These are phyloP conservation scores for Bombyx huttoni DNA, from an alignment of 2,888 invertebrate genomes.

Conservation along the genomic window DNA sequence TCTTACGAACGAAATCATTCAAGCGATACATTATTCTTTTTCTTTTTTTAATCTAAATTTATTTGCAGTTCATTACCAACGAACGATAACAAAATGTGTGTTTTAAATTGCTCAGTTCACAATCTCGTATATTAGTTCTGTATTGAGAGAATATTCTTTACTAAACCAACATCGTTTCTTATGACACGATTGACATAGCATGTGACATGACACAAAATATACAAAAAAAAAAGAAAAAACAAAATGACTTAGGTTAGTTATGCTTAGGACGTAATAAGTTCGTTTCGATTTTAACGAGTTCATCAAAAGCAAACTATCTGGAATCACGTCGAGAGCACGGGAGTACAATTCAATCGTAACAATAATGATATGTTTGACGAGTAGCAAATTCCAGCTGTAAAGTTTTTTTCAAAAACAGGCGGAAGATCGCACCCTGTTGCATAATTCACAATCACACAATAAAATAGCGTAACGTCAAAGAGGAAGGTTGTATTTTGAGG, in stretches of 20 bases:
- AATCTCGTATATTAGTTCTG: not conserved
- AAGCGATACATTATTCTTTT: not conserved
- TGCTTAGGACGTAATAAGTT: constrained; percentile 8
- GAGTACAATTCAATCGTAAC: constrained; percentile 7
- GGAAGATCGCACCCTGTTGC: constrained; percentile 32
- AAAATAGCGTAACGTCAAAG: not conserved
- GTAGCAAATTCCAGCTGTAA: constrained; percentile 16
- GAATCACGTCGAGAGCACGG: not conserved
- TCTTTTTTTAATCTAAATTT: constrained; percentile 10
- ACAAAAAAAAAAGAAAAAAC: constrained; percentile 11
- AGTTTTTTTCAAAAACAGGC: constrained; percentile 30
- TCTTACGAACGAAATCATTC: constrained; percentile 17
- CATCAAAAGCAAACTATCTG: not conserved
- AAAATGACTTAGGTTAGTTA: constrained; percentile 17
- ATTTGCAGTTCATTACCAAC: constrained; percentile 19
- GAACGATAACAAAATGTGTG: constrained; percentile 8
- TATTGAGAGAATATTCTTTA: not conserved
- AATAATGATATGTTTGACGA: constrained; percentile 3
- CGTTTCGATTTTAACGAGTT: constrained; percentile 6
- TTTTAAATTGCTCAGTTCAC: constrained; percentile 9
- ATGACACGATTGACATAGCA: not conserved
- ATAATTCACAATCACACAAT: constrained; percentile 8
- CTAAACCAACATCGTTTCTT: not conserved
- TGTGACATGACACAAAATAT: constrained; percentile 10
- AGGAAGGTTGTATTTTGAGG: constrained; percentile 9